Base-by-base conservation (phyloP, 2,113 vertebrate species). In the Danionella cerebrum region DNA sequence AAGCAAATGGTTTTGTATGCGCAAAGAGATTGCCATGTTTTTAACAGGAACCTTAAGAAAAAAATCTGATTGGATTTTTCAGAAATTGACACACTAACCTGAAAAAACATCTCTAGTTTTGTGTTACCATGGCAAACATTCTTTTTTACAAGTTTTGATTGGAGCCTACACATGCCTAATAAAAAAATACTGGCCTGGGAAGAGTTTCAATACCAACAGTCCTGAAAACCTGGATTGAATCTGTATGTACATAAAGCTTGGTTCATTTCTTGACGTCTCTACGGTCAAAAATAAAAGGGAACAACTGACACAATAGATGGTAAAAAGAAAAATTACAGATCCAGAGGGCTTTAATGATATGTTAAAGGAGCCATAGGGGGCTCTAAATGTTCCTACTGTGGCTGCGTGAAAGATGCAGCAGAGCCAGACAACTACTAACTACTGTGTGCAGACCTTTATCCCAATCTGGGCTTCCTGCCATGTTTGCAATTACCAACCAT, bases 61-160 rank as follows among this genome's bases (percentile, higher is more conserved):
- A 21, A 3, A 27, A 41, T 58, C 33, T 69, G 38, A 31, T 29
- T 48, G 38, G 16, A 31, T 27, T 45, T 62, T 66, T 14, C 45
- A 35, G 12, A 27, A 6, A 18, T 21, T 39, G 22, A 59, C n/a
- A n/a, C n/a, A n/a, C n/a, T 60, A 31, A 18, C 12, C 13, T 54
- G 22, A 48, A 48, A 51, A 62, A 21, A 48, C 29, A 21, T 9
- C 3, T 67, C 16, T 18, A 45, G 24, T 25, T 67, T 36, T 18
- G 58, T 24, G 39, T 35, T 21, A 54, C 67, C 72, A 70, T 74
- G 31, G 31, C 62, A 66, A 70, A 53, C 5, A 2, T 33, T 5
- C 9, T 9, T 33, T 33, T 6, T 9, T 33, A 33, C 29, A 6
- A 2, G 5, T 33, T 6, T 9, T 9, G 5, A 33, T 6, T 33